These are phyloP conservation scores for Ophiodon elongatus DNA, from an alignment of 2,113 vertebrate genomes.

Conservation along the genomic window DNA sequence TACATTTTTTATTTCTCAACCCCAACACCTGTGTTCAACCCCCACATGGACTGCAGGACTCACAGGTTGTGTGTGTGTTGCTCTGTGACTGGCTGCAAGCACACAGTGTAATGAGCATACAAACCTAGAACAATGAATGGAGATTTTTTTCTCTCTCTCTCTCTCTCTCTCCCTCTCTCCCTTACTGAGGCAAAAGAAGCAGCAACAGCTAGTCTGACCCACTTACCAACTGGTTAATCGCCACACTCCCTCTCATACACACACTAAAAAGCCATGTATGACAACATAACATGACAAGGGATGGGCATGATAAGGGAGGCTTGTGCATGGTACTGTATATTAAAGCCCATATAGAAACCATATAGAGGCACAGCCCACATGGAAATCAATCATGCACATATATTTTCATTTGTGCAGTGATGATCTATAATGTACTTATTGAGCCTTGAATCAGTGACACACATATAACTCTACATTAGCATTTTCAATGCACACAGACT, in stretches of 20 bases:
- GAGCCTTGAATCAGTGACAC: constrained; percentile 24
- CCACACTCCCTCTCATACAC: constrained; percentile 23
- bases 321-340: constrained; percentile 29
- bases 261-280: constrained; percentile 30
- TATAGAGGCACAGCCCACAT: constrained; percentile 1
- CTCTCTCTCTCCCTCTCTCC: too few species aligned
- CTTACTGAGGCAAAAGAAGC: constrained; percentile 41
- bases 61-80: constrained; percentile 37
- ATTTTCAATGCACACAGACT: not conserved
- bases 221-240: constrained; percentile 71
- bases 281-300: constrained; percentile 48
- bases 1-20: not conserved
- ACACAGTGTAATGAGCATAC: constrained; percentile 23
- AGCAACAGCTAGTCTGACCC: constrained; percentile 73
- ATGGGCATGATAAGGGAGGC: constrained; percentile 25
- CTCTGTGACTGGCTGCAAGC: constrained; percentile 24
- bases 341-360: constrained; percentile 21
- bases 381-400: constrained; percentile 42
- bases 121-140: constrained; percentile 23
- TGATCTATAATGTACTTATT: constrained; percentile 29
- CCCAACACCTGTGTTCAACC: constrained; percentile 25
- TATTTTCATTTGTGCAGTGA: constrained; percentile 4
- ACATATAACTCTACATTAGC: not conserved
- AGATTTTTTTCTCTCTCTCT: constrained; percentile 38
- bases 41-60: constrained; percentile 18